Evolutionary conservation across 2,888 invertebrate species (phyloP).

Genomic region (Pterobdella sp.): DNA sequence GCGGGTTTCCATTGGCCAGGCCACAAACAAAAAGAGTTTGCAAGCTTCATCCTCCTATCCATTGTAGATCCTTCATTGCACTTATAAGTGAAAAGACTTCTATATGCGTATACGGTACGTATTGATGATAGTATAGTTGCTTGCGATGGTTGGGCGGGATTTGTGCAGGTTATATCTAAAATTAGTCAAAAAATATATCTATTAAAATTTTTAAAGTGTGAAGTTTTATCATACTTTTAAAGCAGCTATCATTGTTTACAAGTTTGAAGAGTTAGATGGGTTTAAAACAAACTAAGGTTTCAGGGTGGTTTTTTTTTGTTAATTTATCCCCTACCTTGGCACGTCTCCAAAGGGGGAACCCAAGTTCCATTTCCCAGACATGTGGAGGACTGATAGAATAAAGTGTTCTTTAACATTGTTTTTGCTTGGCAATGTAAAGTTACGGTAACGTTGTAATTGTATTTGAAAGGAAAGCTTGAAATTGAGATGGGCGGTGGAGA

Average conservation of each 20-base stretch:
- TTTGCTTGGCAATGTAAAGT: background rate
- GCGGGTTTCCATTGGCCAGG: slow-evolving; percentile 9
- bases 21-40: background rate
- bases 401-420: background rate
- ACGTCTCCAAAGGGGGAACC: background rate
- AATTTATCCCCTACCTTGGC: background rate
- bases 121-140: background rate
- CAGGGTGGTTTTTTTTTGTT: too few relatives aligned
- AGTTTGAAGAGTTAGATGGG: too few relatives aligned
- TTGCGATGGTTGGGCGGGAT: background rate
- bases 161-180: slow-evolving; percentile 11
- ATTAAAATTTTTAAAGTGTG: background rate
- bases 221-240: background rate
- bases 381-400: background rate
- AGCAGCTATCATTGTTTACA: too few relatives aligned
- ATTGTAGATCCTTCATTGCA: background rate
- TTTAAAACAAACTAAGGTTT: too few relatives aligned
- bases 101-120: background rate
- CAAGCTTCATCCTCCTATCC: background rate
- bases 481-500: background rate
- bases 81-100: background rate
- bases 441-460: background rate
- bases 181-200: background rate
- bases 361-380: background rate
- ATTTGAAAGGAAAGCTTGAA: background rate